phyloP scores from a whole-genome alignment of 2,888 invertebrate species.

The Cecidostiba fungosa region DNA sequence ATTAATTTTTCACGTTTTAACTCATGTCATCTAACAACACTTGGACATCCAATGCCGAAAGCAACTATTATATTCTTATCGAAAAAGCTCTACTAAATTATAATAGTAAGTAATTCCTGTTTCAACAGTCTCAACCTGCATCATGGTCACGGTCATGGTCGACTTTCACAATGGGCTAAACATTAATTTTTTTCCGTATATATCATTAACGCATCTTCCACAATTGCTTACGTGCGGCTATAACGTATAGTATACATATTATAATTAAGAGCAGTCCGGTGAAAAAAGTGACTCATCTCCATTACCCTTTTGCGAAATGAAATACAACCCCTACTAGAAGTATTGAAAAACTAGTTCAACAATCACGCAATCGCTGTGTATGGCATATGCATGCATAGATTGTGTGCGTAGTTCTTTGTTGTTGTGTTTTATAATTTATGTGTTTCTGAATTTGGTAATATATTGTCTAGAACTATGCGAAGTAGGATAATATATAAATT shows the following conservation, averaged over 20 bases:
- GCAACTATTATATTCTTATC: conserved; percentile 19
- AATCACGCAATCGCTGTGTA: not conserved
- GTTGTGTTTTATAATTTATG: conserved; percentile 6
- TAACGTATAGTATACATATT: not conserved
- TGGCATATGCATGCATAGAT: not conserved
- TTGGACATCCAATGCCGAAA: not conserved
- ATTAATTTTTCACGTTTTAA: conserved; percentile 9
- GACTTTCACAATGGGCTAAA: conserved; percentile 39
- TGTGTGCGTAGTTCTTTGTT: not conserved
- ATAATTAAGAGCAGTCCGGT: not conserved
- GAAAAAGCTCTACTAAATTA: not conserved
- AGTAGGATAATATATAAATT: conserved; percentile 14
- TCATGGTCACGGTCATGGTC: conserved; percentile 1
- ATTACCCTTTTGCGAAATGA: not conserved
- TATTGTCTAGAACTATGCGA: conserved; percentile 21
- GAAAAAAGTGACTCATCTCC: not conserved
- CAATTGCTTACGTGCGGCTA: not conserved
- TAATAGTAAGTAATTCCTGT: not conserved
- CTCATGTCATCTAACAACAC: not conserved
- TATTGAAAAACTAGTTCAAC: conserved; percentile 12
- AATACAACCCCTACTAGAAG: not conserved
- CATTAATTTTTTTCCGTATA: conserved; percentile 30
- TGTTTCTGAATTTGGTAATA: conserved; percentile 27
- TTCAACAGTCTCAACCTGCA: not conserved
- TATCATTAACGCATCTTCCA: not conserved